Evolutionary conservation across 2,797 vertebrate species (phyloP), one percentile per base, ranked within the genome.

Genomic region (Halcyon chelicuti): DNA sequence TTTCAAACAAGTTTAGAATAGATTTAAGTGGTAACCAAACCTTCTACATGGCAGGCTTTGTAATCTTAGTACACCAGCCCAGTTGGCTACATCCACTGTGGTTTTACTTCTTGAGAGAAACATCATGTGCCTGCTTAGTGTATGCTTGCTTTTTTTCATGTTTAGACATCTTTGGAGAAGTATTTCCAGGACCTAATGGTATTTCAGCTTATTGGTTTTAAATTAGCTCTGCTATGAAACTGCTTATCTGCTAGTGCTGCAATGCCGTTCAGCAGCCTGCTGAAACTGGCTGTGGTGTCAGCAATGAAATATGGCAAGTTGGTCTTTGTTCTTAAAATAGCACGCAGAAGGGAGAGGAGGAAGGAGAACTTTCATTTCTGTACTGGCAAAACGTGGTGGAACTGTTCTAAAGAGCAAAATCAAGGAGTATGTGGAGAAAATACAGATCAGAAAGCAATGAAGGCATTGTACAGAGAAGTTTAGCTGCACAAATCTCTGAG

Each of bases 121-220:
- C 33, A 20, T 31, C 39, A 65, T 87, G 16, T 68, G 29, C 82
- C 57, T 33, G 29, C 52, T 60, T 3, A 2, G 28, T 28, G 22
- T 40, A 10, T 72, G n/a, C 26, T 31, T 78, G 23, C 13, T 70
- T 88, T 89, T 74, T 82, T 65, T 51, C 39, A 3, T 14, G 3
- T 87, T 76, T 39, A 90, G 57, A n/a, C 16, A 29, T 88, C 47
- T 89, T 83, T 52, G 33, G 46, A 65, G n/a, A 77, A 83, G 22
- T 77, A 66, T 88, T 88, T 94, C 52, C 37, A 77, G 57, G 44
- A 28, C 33, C 47, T 74, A 71, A 71, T 72, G 23, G n/a, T 57
- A 65, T 84, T 94, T 81, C 81, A 88, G 7, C 40, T 49, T 77
- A 88, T 75, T 74, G 31, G 28, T 52, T 86, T 93, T 46, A 90